Conservation (phyloP, 2,113 vertebrate genomes). For the Rhinopomastus cyanomelas region DNA sequence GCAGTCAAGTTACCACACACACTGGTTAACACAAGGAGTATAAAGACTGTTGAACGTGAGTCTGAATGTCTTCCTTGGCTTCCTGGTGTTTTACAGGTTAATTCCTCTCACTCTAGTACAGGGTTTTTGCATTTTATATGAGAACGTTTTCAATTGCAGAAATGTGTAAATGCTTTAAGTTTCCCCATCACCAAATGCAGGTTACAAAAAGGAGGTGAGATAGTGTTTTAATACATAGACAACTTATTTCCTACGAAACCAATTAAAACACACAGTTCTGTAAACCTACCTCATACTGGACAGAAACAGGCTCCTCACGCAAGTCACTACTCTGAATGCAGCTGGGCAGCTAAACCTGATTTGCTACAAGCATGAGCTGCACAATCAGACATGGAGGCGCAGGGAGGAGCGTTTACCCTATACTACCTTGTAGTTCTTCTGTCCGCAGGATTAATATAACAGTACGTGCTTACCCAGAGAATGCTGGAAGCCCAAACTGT, state of each 20-base stretch:
- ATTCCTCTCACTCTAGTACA: background rate
- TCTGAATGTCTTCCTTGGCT: background rate
- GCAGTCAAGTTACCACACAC: background rate
- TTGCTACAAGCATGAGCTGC: background rate
- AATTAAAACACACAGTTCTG: background rate
- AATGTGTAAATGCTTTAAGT: background rate
- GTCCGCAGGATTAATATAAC: background rate
- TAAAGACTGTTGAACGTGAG: background rate
- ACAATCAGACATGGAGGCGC: background rate
- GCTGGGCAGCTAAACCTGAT: background rate
- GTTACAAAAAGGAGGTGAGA: background rate
- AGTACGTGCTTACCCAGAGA: background rate
- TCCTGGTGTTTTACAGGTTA: background rate
- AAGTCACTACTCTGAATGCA: background rate
- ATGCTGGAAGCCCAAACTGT: background rate
- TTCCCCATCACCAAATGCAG: background rate
- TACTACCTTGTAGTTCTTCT: background rate
- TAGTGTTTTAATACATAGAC: background rate
- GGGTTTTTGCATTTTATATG: background rate
- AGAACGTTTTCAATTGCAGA: background rate
- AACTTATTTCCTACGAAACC: background rate
- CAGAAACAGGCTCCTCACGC: background rate
- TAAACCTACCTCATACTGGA: background rate
- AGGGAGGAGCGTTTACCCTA: accelerated
- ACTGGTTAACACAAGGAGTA: background rate